Conservation (phyloP, 2,888 invertebrate species). For the Watsonalla cultraria region DNA sequence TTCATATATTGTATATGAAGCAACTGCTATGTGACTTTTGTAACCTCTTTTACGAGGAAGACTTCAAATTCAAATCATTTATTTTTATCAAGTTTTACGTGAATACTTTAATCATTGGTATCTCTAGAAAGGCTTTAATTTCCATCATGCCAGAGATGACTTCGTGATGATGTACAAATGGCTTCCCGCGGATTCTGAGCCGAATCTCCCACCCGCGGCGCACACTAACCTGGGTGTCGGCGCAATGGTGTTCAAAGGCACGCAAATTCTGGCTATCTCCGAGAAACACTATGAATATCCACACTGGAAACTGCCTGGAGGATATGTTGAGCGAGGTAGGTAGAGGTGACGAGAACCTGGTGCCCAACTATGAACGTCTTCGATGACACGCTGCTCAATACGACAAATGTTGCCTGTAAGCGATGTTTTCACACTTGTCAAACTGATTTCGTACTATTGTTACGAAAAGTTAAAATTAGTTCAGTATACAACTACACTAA, state of each 20-base stretch:
- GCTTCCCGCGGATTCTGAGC: slow-evolving; percentile 81
- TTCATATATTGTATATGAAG: too few species aligned
- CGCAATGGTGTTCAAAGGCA: slow-evolving; percentile 88
- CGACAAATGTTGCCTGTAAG: too few species aligned
- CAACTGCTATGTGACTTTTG: too few species aligned
- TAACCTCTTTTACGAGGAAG: too few species aligned
- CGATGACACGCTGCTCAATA: too few species aligned
- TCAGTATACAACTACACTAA: too few species aligned
- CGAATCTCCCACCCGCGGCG: slow-evolving; percentile 85
- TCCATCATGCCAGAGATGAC: slow-evolving; percentile 91
- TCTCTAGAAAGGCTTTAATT: slow-evolving; percentile 88
- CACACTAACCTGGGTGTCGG: slow-evolving; percentile 91
- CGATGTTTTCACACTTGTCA: too few species aligned
- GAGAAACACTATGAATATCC: slow-evolving; percentile 83
- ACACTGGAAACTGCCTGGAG: slow-evolving; percentile 96
- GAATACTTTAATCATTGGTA: slow-evolving; percentile 39
- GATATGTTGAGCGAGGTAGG: slow-evolving; percentile 92
- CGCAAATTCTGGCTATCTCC: slow-evolving; percentile 88
- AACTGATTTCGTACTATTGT: too few species aligned
- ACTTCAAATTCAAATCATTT: too few species aligned
- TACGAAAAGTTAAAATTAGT: too few species aligned
- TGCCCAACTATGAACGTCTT: too few species aligned
- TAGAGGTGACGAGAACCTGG: too few species aligned
- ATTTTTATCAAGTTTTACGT: slow-evolving; percentile 4
- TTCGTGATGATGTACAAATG: slow-evolving; percentile 90